Base-by-base conservation (phyloP, 2,113 vertebrate genomes). In the Ranitomeya variabilis region DNA sequence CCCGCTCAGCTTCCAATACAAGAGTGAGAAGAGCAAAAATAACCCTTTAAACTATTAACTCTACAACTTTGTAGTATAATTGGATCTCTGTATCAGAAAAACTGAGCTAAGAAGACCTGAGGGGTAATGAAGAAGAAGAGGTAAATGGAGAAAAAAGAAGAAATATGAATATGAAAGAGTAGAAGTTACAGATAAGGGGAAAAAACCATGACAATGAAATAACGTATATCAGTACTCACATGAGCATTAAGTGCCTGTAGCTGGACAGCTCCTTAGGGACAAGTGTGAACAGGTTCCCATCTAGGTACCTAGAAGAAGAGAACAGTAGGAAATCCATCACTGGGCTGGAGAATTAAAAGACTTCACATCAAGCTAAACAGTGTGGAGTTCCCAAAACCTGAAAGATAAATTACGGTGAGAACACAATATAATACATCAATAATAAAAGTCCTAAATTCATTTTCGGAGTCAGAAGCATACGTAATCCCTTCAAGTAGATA, bases 241-340 rank as follows among this genome's bases (percentile, higher is more conserved):
- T 99, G 82, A 99, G 96, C 51, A 97, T 97, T 93, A 99, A 95
- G 91, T 99, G 97, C 92, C 97, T 99, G 93, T 97, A 99, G 94
- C 97, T 96, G 84, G 97, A 98, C 91, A 99, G 97, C 90, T 99
- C 98, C 94, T 96, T 96, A 21, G 98, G 98, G 92, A 99, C 96
- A 91, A 99, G 95, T 3, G 96, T 98, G 93, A 99, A 99, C 81
- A 98, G 97, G 93, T 99, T 99, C 91, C 98, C 98, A 94, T 99
- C 98, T 94, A 99, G 94, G 94, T 99, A 99, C 82, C 98, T 99
- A 91, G 66, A 92, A 85, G 0, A 90, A 86, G 90, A 90, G 92
- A 73, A 71, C 67, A 52, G 51, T 73, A 11, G n/a, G 8, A 73
- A 87, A 71, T 55, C 66, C 57, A 83, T 83, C 37, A 83, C n/a